Evolutionary conservation across 2,113 vertebrate genomes (phyloP).

Genomic region (Dicrurus megarhynchus): DNA sequence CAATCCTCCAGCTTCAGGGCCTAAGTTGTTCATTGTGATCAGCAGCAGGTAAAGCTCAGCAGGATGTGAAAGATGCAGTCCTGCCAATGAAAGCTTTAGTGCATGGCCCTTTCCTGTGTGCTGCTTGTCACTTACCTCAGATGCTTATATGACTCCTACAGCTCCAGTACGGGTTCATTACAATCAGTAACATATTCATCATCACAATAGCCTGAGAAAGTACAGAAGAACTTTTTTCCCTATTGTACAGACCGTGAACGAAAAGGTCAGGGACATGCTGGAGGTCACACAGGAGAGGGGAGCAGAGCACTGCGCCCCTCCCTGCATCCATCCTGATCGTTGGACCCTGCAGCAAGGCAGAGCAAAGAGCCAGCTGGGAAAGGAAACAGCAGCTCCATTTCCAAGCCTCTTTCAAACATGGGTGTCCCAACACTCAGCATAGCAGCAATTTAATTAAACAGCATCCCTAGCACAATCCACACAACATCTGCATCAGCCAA

Average conservation of each 20-base stretch:
- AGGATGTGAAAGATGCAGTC: slow-evolving; percentile 47
- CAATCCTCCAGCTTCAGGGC: slow-evolving; percentile 28
- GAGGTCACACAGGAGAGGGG: background rate
- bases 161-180: slow-evolving; percentile 29
- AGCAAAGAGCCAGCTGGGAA: background rate
- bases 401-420: background rate
- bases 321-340: background rate
- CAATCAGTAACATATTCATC: slow-evolving; percentile 60
- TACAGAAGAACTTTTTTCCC: background rate
- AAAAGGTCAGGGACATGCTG: background rate
- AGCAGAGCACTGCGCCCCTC: background rate
- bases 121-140: slow-evolving; percentile 31
- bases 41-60: slow-evolving; percentile 57
- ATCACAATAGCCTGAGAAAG: slow-evolving; percentile 22
- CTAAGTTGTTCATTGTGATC: slow-evolving; percentile 54
- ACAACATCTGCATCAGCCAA: background rate
- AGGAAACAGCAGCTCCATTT: background rate
- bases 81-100: slow-evolving; percentile 42
- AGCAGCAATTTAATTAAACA: background rate
- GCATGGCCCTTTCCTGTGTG: background rate
- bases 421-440: background rate
- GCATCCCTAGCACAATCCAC: background rate
- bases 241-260: background rate
- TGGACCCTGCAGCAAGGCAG: background rate
- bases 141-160: background rate